A percentile compares a stretch with the other conserved stretches of the same genome.
Conservation (phyloP, 2,113 vertebrate species). For the Candoia aspera region DNA sequence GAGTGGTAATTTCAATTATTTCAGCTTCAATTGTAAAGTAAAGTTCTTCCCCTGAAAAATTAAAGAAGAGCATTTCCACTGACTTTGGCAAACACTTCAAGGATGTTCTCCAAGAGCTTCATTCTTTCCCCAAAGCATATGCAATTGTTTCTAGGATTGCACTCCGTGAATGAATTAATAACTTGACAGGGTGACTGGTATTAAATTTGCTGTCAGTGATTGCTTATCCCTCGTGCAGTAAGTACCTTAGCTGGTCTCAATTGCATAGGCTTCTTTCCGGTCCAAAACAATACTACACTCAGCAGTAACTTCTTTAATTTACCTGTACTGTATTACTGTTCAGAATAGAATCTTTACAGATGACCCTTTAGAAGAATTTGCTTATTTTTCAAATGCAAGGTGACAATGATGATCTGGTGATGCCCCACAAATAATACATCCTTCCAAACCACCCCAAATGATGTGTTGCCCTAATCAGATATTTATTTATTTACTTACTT, state of each 20-base stretch:
- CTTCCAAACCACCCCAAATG: neutral
- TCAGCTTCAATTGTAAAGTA: neutral
- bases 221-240: neutral
- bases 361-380: neutral
- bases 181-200: slow-evolving; percentile 7
- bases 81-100: neutral
- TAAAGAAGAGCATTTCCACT: neutral
- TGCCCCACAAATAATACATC: neutral
- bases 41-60: neutral
- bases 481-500: neutral
- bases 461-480: neutral
- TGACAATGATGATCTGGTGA: neutral
- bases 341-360: neutral
- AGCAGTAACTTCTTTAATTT: neutral
- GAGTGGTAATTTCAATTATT: neutral
- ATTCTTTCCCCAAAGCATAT: neutral
- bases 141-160: neutral
- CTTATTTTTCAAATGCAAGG: neutral
- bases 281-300: neutral
- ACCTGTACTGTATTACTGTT: neutral
- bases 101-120: slow-evolving; percentile 9
- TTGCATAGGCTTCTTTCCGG: neutral
- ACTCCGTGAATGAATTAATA: neutral
- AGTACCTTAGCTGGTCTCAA: slow-evolving; percentile 6
- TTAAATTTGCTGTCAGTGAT: neutral